These are phyloP conservation scores for Heterotis niloticus DNA, from an alignment of 2,113 vertebrate species.

Conservation along the genomic window DNA sequence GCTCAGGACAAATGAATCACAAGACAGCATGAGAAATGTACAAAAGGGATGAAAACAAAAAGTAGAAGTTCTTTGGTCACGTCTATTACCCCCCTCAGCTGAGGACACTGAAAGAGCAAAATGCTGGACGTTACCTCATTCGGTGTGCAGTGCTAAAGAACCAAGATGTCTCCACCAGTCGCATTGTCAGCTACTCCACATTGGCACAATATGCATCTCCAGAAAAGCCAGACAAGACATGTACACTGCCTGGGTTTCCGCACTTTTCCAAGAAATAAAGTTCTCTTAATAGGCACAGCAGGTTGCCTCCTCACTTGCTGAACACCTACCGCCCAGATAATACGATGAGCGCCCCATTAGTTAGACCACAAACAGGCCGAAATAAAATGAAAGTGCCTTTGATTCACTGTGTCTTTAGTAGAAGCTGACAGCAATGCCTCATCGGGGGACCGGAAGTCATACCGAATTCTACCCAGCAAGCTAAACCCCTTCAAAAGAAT, in stretches of 20 bases:
- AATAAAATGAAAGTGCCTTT: slow-evolving; percentile 18
- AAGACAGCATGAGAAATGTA: background rate
- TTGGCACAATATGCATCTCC: background rate
- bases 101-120: background rate
- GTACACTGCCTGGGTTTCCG: background rate
- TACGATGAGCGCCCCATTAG: slow-evolving; percentile 28
- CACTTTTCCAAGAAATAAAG: background rate
- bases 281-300: background rate
- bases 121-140: background rate
- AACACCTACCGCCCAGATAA: slow-evolving; percentile 21
- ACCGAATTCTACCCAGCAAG: slow-evolving; percentile 35
- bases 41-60: background rate
- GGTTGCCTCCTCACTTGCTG: background rate
- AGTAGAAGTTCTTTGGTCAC: background rate
- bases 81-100: too few species aligned
- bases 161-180: background rate
- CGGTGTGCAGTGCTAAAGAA: background rate
- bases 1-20: background rate
- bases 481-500: slow-evolving; percentile 37
- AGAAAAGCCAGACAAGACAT: background rate
- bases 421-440: slow-evolving; percentile 34
- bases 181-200: background rate
- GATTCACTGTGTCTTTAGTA: slow-evolving; percentile 29
- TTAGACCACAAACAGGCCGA: slow-evolving; percentile 21
- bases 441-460: slow-evolving; percentile 33